These are phyloP conservation scores for Alviniconcha strummeri DNA, from an alignment of 2,888 invertebrate genomes.

Conservation along the genomic window DNA sequence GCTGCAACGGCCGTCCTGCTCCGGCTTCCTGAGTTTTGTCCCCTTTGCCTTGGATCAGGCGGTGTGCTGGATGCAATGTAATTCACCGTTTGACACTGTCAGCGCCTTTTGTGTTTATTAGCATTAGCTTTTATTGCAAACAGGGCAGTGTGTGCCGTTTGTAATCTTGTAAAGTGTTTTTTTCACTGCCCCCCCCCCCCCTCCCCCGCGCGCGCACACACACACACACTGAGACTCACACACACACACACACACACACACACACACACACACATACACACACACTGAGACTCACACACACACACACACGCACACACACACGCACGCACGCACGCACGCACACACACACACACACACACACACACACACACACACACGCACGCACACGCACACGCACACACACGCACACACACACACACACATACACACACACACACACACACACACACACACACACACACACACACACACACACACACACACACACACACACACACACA, in stretches of 20 bases:
- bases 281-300: neutral
- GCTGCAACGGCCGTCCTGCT: no score
- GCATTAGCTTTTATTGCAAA: no score
- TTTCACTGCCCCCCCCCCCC: no score
- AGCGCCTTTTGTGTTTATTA: no score
- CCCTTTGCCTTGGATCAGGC: no score
- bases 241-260: neutral
- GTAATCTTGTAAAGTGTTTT: no score
- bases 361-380: slow-evolving; percentile 6
- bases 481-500: neutral
- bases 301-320: neutral
- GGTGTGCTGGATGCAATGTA: no score
- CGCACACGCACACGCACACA: neutral
- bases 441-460: neutral
- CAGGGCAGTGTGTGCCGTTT: no score
- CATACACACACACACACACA: neutral
- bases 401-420: slow-evolving; percentile 3
- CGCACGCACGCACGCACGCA: neutral
- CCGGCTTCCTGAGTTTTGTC: no score
- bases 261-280: neutral
- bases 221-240: neutral
- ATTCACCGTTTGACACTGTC: no score
- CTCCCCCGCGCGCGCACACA: no score
- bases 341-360: neutral
- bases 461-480: neutral